A percentile compares a stretch with the other conserved stretches of the same genome.
These are phyloP conservation scores for Anticlea derivata DNA, from an alignment of 2,888 invertebrate species.

Conservation along the genomic window DNA sequence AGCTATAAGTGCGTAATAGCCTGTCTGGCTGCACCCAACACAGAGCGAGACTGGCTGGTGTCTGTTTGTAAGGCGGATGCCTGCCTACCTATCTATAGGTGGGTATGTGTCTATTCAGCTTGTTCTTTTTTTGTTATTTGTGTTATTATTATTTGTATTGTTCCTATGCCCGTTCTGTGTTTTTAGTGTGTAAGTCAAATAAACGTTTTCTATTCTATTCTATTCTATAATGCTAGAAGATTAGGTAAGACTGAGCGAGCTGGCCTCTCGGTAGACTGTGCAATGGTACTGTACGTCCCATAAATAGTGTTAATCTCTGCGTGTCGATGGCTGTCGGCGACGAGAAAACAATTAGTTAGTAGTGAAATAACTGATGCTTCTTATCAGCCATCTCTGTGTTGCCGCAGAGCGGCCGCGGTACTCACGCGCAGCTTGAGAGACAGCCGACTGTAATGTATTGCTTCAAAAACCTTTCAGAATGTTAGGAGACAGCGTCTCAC, in stretches of 20 bases:
- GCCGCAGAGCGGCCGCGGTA: background rate
- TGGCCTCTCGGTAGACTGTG: background rate
- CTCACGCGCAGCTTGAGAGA: background rate
- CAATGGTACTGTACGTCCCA: conserved; percentile 14
- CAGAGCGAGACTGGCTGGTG: no score
- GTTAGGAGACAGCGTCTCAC: background rate
- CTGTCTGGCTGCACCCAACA: no score
- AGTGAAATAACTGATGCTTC: conserved; percentile 7
- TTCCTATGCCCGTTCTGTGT: no score
- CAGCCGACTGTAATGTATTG: background rate
- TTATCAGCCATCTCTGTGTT: conserved; percentile 10
- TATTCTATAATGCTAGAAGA: no score
- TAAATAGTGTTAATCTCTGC: conserved; percentile 28
- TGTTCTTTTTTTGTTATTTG: no score
- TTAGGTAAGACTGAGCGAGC: background rate
- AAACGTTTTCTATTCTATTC: no score
- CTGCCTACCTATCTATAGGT: no score
- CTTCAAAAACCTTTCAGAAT: background rate
- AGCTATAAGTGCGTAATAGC: no score
- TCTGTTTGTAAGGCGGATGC: no score
- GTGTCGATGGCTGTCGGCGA: conserved; percentile 14
- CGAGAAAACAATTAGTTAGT: conserved; percentile 18
- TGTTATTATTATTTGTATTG: no score
- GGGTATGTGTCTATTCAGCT: no score
- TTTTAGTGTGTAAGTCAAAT: no score